Conservation (phyloP, 2,113 vertebrate species). For the Odocoileus virginianus region DNA sequence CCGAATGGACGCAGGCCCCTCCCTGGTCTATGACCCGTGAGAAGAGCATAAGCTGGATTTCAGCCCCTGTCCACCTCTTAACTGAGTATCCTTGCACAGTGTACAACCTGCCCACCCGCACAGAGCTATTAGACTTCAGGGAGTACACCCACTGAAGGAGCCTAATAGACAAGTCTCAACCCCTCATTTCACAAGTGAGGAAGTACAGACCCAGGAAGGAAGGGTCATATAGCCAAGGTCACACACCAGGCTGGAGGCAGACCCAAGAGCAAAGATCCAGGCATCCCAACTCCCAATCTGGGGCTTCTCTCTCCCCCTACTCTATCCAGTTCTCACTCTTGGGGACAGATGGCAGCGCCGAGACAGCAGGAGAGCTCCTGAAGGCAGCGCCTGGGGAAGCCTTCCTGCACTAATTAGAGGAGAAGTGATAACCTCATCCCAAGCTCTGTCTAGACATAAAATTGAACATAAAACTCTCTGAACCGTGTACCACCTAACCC, state of each 20-base stretch:
- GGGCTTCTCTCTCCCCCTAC: not conserved
- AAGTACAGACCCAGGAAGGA: not conserved
- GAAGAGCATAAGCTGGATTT: not conserved
- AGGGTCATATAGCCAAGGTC: not conserved
- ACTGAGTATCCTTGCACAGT: not conserved
- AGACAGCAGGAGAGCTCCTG: not conserved
- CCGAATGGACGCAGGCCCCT: not conserved
- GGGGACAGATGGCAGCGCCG: conserved; percentile 33
- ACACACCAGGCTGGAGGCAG: not conserved
- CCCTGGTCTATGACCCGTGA: not conserved
- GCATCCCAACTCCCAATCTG: not conserved
- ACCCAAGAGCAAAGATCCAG: not conserved
- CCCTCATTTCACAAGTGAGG: not conserved
- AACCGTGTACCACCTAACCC: not conserved
- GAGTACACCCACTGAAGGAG: not conserved
- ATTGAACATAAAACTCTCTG: conserved; percentile 56
- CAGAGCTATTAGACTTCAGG: not conserved
- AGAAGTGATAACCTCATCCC: conserved; percentile 52
- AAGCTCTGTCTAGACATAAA: conserved; percentile 60
- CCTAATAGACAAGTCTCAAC: not conserved
- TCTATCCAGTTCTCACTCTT: not conserved
- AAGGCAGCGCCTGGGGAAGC: not conserved
- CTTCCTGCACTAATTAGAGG: conserved; percentile 44
- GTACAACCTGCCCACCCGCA: not conserved
- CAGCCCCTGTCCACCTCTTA: too few species aligned